A percentile compares a stretch with the other conserved stretches of the same genome.
Conservation (phyloP, 2,113 vertebrate species). For the Thomomys bottae region DNA sequence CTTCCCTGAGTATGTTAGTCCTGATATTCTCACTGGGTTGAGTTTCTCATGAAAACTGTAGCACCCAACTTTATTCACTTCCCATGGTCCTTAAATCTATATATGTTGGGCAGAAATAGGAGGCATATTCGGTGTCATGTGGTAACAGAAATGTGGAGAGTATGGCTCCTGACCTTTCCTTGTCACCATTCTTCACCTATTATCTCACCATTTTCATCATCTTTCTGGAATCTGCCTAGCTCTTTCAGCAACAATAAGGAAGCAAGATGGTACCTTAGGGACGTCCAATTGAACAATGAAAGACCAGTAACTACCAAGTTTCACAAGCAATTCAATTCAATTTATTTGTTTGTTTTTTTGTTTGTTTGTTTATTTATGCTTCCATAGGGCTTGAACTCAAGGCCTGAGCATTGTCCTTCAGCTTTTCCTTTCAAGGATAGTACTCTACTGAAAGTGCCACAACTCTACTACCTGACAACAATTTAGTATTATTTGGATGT, state of each 20-base stretch:
- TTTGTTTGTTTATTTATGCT: too few relatives aligned
- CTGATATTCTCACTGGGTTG: neutral
- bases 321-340: neutral
- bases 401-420: too few relatives aligned
- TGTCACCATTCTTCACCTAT: accelerated
- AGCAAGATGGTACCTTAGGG: neutral
- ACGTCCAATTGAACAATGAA: neutral
- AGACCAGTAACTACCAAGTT: neutral
- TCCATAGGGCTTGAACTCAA: too few relatives aligned
- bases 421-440: neutral
- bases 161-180: neutral
- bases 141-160: neutral
- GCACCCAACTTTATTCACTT: neutral
- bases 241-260: neutral
- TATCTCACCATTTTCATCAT: neutral
- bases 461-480: too few relatives aligned
- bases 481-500: neutral
- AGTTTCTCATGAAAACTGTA: neutral
- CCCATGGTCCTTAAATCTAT: neutral
- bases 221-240: neutral
- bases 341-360: too few relatives aligned
- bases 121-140: neutral
- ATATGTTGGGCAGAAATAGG: neutral
- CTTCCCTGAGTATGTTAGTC: neutral
- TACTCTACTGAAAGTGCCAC: neutral